Percentiles rank a stretch among this genome's conserved stretches.
These are phyloP conservation scores for Brenthis ino DNA, from an alignment of 2,888 invertebrate species.

Conservation along the genomic window DNA sequence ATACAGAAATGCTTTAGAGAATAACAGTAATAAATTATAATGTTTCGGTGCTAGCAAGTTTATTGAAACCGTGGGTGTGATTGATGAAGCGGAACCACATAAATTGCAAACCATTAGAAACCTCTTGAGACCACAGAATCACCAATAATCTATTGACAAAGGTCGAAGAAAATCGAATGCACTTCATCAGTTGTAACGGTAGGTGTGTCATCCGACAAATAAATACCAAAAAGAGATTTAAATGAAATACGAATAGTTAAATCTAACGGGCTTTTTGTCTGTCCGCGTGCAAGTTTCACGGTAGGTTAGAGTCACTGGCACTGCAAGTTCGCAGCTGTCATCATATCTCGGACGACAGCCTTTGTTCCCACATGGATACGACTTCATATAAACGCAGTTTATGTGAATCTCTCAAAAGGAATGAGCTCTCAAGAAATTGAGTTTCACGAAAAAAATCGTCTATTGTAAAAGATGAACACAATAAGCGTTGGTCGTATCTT, in stretches of 20 bases:
- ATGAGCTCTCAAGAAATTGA: conserved; percentile 71
- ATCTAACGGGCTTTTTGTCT: conserved; percentile 72
- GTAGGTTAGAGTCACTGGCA: conserved; percentile 61
- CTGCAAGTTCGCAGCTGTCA: conserved; percentile 75
- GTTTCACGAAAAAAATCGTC: conserved; percentile 67
- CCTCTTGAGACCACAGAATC: conserved; percentile 61
- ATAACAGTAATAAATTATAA: conserved; percentile 50
- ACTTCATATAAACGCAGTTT: conserved; percentile 81
- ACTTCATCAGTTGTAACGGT: conserved; percentile 55
- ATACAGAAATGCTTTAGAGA: conserved; percentile 25
- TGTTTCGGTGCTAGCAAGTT: conserved; percentile 50
- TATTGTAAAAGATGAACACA: conserved; percentile 68
- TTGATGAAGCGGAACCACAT: conserved; percentile 67
- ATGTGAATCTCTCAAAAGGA: conserved; percentile 75
- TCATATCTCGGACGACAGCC: conserved; percentile 69
- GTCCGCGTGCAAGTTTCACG: conserved; percentile 70
- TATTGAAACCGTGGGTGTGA: conserved; percentile 65
- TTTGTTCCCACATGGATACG: conserved; percentile 72
- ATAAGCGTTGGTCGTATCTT: conserved; percentile 78
- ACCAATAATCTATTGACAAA: conserved; percentile 59
- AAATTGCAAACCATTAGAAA: conserved; percentile 66
- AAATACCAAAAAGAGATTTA: conserved; percentile 59
- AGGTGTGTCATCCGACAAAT: conserved; percentile 67
- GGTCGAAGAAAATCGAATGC: conserved; percentile 52
- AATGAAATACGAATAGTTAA: conserved; percentile 71